phyloP scores from a whole-genome alignment of 2,113 vertebrate species.

The Tragulus kanchil region DNA sequence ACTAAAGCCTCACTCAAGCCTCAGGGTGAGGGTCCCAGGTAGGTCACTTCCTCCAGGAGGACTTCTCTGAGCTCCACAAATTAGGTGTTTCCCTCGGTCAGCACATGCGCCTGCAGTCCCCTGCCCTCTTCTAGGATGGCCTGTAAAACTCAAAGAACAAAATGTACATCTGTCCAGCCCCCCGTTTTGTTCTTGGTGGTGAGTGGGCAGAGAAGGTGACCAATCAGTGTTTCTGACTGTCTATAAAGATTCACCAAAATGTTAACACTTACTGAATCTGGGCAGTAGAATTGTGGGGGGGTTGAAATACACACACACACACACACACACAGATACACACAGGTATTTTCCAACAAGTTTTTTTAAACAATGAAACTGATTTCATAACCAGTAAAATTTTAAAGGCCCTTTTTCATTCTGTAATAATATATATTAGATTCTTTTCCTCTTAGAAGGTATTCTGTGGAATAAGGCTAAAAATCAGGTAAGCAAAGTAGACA shows the following conservation, averaged over 20 bases:
- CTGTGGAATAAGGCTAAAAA: conserved; percentile 47
- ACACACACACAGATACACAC: no score
- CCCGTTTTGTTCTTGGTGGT: background rate
- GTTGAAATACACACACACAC: no score
- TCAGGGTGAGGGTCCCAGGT: background rate
- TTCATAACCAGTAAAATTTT: conserved; percentile 42
- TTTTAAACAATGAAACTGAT: conserved; percentile 38
- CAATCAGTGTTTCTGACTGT: conserved; percentile 23
- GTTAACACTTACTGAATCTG: conserved; percentile 49
- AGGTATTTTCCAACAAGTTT: background rate
- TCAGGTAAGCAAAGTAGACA: conserved; percentile 42
- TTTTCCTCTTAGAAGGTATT: conserved; percentile 51
- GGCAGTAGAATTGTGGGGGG: background rate
- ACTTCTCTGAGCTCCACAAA: background rate
- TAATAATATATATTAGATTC: conserved; percentile 23
- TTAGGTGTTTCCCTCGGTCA: background rate
- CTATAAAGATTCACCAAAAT: conserved; percentile 49
- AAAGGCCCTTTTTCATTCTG: background rate
- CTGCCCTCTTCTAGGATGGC: background rate
- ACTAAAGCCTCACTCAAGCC: background rate
- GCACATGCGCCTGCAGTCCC: background rate
- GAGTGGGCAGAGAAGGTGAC: background rate
- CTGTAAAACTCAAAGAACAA: background rate
- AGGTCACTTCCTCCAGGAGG: background rate
- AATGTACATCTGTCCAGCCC: background rate